A percentile compares a stretch with the other conserved stretches of the same genome.
These are phyloP conservation scores for Piprites chloris DNA, from an alignment of 2,113 vertebrate species.

Conservation along the genomic window DNA sequence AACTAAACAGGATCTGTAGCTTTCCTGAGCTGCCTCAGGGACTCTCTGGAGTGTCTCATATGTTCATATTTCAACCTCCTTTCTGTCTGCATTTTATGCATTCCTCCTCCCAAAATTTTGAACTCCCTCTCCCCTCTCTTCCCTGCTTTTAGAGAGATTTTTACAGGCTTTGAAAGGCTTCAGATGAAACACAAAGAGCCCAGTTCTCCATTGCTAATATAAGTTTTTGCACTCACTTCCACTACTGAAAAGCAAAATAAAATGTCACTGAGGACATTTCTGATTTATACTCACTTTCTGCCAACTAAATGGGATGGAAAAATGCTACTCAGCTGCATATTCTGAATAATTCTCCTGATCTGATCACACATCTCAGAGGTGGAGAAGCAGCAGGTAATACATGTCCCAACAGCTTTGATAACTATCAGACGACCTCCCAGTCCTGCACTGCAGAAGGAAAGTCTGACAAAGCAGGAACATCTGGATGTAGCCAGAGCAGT, in stretches of 20 bases:
- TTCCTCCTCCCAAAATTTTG: neutral
- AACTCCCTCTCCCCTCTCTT: neutral
- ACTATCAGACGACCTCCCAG: neutral
- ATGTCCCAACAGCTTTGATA: neutral
- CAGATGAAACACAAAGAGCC: neutral
- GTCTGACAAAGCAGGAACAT: neutral
- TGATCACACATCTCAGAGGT: neutral
- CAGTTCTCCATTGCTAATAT: neutral
- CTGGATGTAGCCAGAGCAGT: neutral
- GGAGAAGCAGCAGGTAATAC: neutral
- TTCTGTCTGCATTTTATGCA: conserved; percentile 40
- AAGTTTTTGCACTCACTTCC: neutral
- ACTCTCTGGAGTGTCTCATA: conserved; percentile 3
- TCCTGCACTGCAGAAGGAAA: neutral
- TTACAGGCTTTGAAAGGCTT: neutral
- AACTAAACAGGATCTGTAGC: conserved; percentile 22
- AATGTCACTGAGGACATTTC: neutral
- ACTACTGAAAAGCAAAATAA: neutral
- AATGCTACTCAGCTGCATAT: neutral
- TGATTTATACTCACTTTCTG: neutral
- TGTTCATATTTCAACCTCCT: conserved; percentile 21
- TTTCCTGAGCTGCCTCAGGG: conserved; percentile 38
- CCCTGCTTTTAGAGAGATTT: neutral
- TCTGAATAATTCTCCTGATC: neutral
- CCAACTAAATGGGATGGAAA: neutral